Percentiles rank a stretch among this genome's conserved stretches.
Conservation (phyloP, 2,888 invertebrate species). For the Urechis unicinctus region DNA sequence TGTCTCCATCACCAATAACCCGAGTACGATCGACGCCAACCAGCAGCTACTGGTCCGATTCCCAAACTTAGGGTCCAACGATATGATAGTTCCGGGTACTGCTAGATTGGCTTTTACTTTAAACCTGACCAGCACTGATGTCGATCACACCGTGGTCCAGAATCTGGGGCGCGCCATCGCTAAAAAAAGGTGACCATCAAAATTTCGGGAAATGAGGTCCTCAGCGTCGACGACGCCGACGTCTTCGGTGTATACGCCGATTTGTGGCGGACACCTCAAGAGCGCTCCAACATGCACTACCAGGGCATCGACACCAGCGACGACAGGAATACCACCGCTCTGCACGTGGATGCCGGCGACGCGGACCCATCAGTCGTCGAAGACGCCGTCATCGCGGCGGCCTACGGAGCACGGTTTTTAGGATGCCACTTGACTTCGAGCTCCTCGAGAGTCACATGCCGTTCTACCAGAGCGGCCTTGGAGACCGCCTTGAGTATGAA, state of each 20-base stretch:
- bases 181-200: background rate
- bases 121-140: background rate
- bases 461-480: background rate
- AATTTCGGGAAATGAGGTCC: background rate
- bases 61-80: conserved; percentile 19
- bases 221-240: background rate
- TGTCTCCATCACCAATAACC: conserved; percentile 20
- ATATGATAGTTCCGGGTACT: conserved; percentile 4
- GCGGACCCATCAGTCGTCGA: too few relatives aligned
- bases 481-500: background rate
- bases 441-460: background rate
- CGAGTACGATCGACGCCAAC: conserved; percentile 20
- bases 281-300: background rate
- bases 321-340: background rate
- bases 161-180: background rate
- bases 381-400: too few relatives aligned
- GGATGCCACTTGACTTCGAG: too few relatives aligned
- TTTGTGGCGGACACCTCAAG: background rate
- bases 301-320: background rate
- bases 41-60: conserved; percentile 16
- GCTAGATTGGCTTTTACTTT: background rate
- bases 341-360: background rate
- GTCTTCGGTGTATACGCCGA: background rate
- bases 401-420: too few relatives aligned
- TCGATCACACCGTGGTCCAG: background rate